phyloP scores from a whole-genome alignment of 2,888 invertebrate species.

The Yponomeuta evonymella region DNA sequence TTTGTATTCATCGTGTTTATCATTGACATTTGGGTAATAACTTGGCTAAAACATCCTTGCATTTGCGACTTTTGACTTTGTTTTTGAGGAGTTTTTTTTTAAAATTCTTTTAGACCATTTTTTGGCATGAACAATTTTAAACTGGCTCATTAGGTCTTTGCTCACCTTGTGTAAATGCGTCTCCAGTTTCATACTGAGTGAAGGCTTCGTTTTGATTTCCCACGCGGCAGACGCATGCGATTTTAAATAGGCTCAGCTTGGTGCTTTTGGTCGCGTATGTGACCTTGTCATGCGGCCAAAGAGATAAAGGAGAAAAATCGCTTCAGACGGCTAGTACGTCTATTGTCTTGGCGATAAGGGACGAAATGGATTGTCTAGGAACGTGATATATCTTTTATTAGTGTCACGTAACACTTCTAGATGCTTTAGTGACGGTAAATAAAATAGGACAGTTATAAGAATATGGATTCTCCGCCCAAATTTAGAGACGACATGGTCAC shows the following conservation, averaged over 20 bases:
- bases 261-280: not conserved
- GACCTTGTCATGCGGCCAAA: not conserved
- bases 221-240: slow-evolving; percentile 23
- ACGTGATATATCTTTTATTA: not conserved
- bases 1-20: no score
- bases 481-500: not conserved
- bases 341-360: not conserved
- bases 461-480: not conserved
- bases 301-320: not conserved
- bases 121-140: not conserved
- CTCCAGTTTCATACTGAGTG: slow-evolving; percentile 27
- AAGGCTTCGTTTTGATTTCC: slow-evolving; percentile 48
- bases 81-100: no score
- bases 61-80: no score
- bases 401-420: not conserved
- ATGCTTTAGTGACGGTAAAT: not conserved
- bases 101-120: not conserved
- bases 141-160: not conserved
- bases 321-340: not conserved
- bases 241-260: slow-evolving; percentile 20
- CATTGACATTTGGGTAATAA: no score
- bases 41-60: no score
- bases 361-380: not conserved
- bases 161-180: not conserved
- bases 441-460: not conserved